Conservation (phyloP, 2,888 invertebrate species). For the Marasmarcha lunaedactyla region DNA sequence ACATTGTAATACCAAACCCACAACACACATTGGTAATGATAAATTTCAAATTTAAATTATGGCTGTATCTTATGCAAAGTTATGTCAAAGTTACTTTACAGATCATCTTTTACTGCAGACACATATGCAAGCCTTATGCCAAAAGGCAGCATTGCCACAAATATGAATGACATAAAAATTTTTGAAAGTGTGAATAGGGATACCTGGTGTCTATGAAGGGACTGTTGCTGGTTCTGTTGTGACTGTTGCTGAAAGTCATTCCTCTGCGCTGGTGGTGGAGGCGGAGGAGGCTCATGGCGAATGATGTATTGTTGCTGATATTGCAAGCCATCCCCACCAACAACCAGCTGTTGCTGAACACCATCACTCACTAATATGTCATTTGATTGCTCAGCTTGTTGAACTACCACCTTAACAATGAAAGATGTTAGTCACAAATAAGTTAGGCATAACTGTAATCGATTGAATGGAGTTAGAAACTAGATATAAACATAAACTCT, state of each 20-base stretch:
- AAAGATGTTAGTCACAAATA: too few relatives aligned
- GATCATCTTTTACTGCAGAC: too few relatives aligned
- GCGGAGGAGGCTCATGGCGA: constrained; percentile 49
- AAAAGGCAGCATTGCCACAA: too few relatives aligned
- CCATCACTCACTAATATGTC: constrained; percentile 67
- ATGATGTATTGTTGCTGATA: constrained; percentile 63
- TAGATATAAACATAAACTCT: background rate
- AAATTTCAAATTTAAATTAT: too few relatives aligned
- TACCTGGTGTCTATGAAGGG: constrained; percentile 31
- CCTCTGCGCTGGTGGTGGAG: constrained; percentile 39
- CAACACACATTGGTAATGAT: too few relatives aligned
- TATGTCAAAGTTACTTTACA: too few relatives aligned
- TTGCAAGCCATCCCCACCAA: constrained; percentile 56
- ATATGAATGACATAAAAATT: too few relatives aligned
- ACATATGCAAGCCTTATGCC: too few relatives aligned
- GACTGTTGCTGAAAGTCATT: constrained; percentile 46
- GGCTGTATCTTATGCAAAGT: too few relatives aligned
- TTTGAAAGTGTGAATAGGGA: too few relatives aligned
- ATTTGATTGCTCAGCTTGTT: constrained; percentile 63
- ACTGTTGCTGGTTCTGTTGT: constrained; percentile 31
- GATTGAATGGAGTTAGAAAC: background rate
- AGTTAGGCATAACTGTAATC: background rate
- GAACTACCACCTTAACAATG: constrained; percentile 56
- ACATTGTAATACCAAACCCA: too few relatives aligned
- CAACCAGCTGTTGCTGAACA: constrained; percentile 52